phyloP scores from a whole-genome alignment of 2,113 vertebrate genomes.

The Odocoileus hemionus region DNA sequence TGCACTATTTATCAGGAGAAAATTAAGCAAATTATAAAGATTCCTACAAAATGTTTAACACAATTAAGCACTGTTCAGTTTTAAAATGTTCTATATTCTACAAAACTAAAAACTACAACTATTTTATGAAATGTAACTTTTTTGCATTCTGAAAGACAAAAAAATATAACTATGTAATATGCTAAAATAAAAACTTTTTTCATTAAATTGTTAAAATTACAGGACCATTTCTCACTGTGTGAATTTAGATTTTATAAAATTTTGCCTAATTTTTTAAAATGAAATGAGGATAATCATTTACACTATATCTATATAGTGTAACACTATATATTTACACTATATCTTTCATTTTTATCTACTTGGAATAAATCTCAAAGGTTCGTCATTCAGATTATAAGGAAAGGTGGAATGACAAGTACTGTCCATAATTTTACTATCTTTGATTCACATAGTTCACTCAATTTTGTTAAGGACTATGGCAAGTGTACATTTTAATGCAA shows the following conservation, averaged over 20 bases:
- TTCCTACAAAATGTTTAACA: neutral
- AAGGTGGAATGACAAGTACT: neutral
- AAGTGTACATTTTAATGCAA: constrained; percentile 29
- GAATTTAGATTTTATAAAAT: neutral
- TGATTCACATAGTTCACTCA: neutral
- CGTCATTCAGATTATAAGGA: neutral
- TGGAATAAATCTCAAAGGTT: neutral
- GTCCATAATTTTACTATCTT: constrained; percentile 10
- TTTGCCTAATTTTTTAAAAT: neutral
- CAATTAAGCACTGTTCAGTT: neutral
- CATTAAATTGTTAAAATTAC: constrained; percentile 6
- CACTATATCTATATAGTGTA: no score
- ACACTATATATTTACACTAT: neutral
- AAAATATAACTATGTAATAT: neutral
- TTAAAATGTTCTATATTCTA: neutral
- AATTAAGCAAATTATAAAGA: constrained; percentile 11
- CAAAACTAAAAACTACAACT: constrained; percentile 8
- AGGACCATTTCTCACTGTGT: neutral
- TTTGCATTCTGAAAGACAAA: neutral
- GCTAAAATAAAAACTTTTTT: constrained; percentile 7
- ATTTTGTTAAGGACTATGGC: neutral
- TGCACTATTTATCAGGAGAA: neutral
- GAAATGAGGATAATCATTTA: neutral
- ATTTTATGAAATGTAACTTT: neutral
- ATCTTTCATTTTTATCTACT: neutral